phyloP scores from a whole-genome alignment of 2,888 invertebrate genomes.

The Rhingia rostrata region DNA sequence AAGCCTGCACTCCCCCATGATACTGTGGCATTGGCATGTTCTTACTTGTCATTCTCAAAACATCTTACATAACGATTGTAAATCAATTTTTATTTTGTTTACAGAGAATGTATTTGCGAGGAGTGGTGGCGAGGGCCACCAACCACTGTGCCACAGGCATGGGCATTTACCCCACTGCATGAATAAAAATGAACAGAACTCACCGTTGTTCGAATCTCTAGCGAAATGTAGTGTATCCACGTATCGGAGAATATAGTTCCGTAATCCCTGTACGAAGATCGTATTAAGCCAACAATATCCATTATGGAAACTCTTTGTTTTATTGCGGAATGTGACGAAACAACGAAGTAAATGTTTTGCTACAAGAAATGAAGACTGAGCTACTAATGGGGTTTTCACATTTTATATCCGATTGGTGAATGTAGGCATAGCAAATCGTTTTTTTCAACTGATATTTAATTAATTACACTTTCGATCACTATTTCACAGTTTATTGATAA shows the following conservation, averaged over 20 bases:
- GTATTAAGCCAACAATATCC: conserved; percentile 79
- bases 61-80: conserved; percentile 65
- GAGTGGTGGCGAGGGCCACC: conserved; percentile 38
- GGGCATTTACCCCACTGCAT: conserved; percentile 28
- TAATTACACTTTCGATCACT: conserved; percentile 42
- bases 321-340: conserved; percentile 37
- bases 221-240: conserved; percentile 84
- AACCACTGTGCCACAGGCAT: conserved; percentile 12
- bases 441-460: conserved; percentile 10
- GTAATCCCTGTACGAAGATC: conserved; percentile 78
- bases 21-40: conserved; percentile 51
- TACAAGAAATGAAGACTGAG: conserved; percentile 34
- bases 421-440: conserved; percentile 22
- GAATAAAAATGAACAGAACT: conserved; percentile 70
- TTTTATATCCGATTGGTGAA: conserved; percentile 41
- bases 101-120: conserved; percentile 22
- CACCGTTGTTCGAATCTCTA: conserved; percentile 85
- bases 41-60: conserved; percentile 45
- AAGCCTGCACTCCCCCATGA: conserved; percentile 4
- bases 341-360: conserved; percentile 34
- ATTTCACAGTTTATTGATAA: conserved; percentile 34
- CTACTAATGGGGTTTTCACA: conserved; percentile 43
- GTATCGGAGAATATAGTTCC: conserved; percentile 80
- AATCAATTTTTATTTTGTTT: conserved; percentile 60
- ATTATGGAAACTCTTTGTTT: conserved; percentile 72